Base-by-base conservation (phyloP, 1,140 invertebrate species). In the Drosophila bocqueti region DNA sequence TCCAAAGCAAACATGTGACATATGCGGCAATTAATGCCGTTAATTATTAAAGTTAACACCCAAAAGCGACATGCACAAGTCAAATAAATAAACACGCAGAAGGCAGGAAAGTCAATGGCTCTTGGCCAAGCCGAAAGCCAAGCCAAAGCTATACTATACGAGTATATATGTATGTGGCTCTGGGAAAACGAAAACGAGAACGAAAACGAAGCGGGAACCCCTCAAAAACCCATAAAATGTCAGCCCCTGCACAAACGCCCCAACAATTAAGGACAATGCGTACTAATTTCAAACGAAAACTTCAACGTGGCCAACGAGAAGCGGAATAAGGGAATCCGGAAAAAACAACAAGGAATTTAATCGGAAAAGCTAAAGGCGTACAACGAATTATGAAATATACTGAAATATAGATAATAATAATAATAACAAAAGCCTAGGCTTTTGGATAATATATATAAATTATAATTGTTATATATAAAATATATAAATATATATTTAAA, bases 1-100 rank as follows among this genome's bases (percentile, higher is more conserved):
- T 34, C 24, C 43, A 68, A 81, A 77, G 80, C 83, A 74, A 87
- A 87, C 84, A 87, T 89, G 84, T 87, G 84, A 89, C 84, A 89
- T 90, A 84, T 89, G 84, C 85, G 86, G 81, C 84, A 89, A 89
- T 89, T 89, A 89, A 89, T 89, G 81, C 84, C 85, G 84, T 89
- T 89, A 89, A 89, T 89, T 89, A 89, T 89, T 89, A 84, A 89
- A 89, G 84, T 89, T 89, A 89, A 89, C 84, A 89, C 84, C 84
- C 84, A 90, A 89, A 89, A 89, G 85, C 85, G 81, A 89, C 84
- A 89, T 89, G 84, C 84, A 87, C 84, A 89, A 89, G 84, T 89
- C 85, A 89, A 89, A 89, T 89, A 89, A 89, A 89, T 89, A 89
- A 89, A 84, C 85, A 90, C 84, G 85, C 83, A 86, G 45, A 40